A percentile compares a stretch with the other conserved stretches of the same genome.
Conservation (phyloP, 2,888 invertebrate genomes). For the Dorcus hopei region DNA sequence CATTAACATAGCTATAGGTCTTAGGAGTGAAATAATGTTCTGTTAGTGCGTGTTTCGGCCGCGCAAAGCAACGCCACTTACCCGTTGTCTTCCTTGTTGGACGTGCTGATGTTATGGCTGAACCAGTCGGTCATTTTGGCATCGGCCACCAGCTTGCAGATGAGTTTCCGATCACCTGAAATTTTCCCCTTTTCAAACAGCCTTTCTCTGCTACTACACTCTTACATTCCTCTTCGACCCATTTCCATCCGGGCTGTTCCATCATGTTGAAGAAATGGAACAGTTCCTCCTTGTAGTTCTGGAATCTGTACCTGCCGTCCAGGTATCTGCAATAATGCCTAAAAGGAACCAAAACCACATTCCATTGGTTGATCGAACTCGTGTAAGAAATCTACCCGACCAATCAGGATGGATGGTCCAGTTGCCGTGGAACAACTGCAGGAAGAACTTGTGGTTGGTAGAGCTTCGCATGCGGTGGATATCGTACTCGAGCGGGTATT, state of each 20-base stretch:
- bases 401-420: slow-evolving; percentile 90
- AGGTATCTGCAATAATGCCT: slow-evolving; percentile 65
- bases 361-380: background rate
- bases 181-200: slow-evolving; percentile 20
- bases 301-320: slow-evolving; percentile 26
- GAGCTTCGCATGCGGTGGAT: slow-evolving; percentile 66
- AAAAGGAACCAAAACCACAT: slow-evolving; percentile 24
- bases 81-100: slow-evolving; percentile 70
- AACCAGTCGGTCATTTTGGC: slow-evolving; percentile 87
- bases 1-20: slow-evolving; percentile 90
- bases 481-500: slow-evolving; percentile 69
- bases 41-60: slow-evolving; percentile 27
- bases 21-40: slow-evolving; percentile 19
- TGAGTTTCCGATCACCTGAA: slow-evolving; percentile 79
- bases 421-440: slow-evolving; percentile 64
- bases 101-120: slow-evolving; percentile 67
- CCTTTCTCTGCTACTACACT: background rate
- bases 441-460: slow-evolving; percentile 49
- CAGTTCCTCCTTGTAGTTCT: slow-evolving; percentile 72
- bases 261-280: slow-evolving; percentile 76
- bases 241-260: slow-evolving; percentile 79
- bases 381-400: slow-evolving; percentile 49
- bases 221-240: slow-evolving; percentile 50
- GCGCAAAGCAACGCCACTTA: slow-evolving; percentile 44
- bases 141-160: slow-evolving; percentile 83